Percentiles rank a stretch among this genome's conserved stretches.
Conservation (phyloP, 2,113 vertebrate species). For the Mystacornis crossleyi region DNA sequence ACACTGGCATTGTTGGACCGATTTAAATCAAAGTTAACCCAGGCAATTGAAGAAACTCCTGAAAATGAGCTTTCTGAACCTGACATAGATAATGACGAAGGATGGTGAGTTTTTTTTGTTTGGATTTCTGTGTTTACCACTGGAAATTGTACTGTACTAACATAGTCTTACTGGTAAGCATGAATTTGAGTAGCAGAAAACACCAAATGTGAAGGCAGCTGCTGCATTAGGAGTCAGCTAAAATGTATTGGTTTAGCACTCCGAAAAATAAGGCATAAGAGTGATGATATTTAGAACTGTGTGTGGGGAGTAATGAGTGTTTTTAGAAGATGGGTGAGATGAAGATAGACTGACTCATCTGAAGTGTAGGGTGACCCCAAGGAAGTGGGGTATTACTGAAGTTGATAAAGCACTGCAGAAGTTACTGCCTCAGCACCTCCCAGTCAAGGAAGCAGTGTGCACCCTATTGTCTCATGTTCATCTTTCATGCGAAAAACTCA, state of each 20-base stretch:
- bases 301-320: not conserved
- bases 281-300: not conserved
- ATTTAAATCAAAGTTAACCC: slow-evolving; percentile 92
- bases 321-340: not conserved
- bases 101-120: slow-evolving; percentile 83
- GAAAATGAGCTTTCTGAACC: slow-evolving; percentile 82
- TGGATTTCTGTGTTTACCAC: not conserved
- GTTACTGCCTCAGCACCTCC: not conserved
- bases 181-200: not conserved
- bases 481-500: not conserved
- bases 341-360: not conserved
- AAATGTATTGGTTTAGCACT: not conserved
- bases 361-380: not conserved
- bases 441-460: not conserved
- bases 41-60: slow-evolving; percentile 89
- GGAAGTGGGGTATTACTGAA: not conserved
- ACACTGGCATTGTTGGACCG: slow-evolving; percentile 87
- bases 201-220: not conserved
- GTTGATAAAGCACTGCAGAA: not conserved
- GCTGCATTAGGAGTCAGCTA: not conserved
- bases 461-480: not conserved
- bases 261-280: not conserved
- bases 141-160: not conserved
- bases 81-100: slow-evolving; percentile 88
- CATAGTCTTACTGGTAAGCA: not conserved